Percentiles rank a stretch among this genome's conserved stretches.
phyloP scores from a whole-genome alignment of 2,113 vertebrate genomes.

The Channa argus region DNA sequence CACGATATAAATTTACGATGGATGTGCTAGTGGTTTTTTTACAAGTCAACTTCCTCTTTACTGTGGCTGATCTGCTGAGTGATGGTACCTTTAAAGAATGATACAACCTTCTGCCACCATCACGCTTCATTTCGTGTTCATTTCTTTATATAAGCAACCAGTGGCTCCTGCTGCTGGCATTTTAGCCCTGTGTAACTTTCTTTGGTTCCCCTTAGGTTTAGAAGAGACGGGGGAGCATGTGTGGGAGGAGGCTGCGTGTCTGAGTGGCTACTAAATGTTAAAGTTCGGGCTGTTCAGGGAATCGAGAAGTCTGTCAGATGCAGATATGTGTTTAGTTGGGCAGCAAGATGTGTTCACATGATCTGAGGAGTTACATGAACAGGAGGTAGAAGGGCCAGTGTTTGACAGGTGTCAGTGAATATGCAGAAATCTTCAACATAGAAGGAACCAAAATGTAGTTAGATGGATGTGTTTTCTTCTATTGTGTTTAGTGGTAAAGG shows the following conservation, averaged over 20 bases:
- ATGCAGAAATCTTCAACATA: no score
- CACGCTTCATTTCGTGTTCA: slow-evolving; percentile 12
- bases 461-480: no score
- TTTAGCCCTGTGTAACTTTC: background rate
- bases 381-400: no score
- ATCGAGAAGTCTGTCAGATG: no score
- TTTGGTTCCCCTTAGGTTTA: slow-evolving; percentile 7
- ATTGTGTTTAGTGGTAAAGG: no score
- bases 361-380: no score
- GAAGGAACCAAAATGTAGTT: no score
- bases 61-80: background rate
- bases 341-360: no score
- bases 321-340: no score
- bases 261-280: no score
- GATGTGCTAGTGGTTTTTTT: slow-evolving; percentile 34
- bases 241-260: background rate
- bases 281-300: no score
- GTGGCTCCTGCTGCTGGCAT: slow-evolving; percentile 17
- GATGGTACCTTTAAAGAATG: slow-evolving; percentile 3
- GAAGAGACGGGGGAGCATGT: background rate
- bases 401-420: no score
- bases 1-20: slow-evolving; percentile 9
- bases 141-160: background rate
- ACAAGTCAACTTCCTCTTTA: slow-evolving; percentile 36
- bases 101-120: slow-evolving; percentile 10